Conservation (phyloP, 2,888 invertebrate genomes). For the Andrena trimmerana region DNA sequence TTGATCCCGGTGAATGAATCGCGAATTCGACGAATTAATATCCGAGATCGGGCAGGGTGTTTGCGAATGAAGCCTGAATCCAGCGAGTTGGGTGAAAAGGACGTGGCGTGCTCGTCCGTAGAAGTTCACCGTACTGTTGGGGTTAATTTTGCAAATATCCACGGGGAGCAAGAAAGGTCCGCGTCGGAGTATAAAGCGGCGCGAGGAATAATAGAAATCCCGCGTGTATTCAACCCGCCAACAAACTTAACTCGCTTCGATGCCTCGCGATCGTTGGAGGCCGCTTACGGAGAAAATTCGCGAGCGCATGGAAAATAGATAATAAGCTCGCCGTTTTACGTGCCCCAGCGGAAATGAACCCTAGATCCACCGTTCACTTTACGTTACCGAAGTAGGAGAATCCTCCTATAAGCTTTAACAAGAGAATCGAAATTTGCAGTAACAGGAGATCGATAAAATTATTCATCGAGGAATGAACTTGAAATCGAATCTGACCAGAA, state of each 20-base stretch:
- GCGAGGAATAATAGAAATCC: conserved; percentile 65
- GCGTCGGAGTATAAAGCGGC: conserved; percentile 42
- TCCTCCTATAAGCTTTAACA: neutral
- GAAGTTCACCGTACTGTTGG: conserved; percentile 56
- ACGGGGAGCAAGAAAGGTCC: conserved; percentile 20
- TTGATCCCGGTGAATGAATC: neutral
- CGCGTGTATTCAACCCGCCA: conserved; percentile 31
- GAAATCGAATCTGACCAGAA: too few relatives aligned
- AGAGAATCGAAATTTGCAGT: neutral
- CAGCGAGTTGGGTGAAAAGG: conserved; percentile 47
- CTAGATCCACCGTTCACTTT: neutral
- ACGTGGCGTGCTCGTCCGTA: conserved; percentile 37
- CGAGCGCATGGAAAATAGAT: neutral
- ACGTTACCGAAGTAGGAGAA: neutral
- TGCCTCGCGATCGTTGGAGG: conserved; percentile 32
- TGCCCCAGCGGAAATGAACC: neutral
- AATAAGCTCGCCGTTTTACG: conserved; percentile 1
- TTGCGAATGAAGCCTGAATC: conserved; percentile 33
- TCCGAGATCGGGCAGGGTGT: neutral
- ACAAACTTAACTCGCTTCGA: conserved; percentile 18
- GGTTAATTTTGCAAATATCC: conserved; percentile 70
- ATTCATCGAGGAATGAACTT: too few relatives aligned
- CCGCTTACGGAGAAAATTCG: conserved; percentile 12
- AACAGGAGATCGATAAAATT: too few relatives aligned
- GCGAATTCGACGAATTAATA: conserved; percentile 13